phyloP scores from a whole-genome alignment of 2,113 vertebrate species.

The Channa maculata region DNA sequence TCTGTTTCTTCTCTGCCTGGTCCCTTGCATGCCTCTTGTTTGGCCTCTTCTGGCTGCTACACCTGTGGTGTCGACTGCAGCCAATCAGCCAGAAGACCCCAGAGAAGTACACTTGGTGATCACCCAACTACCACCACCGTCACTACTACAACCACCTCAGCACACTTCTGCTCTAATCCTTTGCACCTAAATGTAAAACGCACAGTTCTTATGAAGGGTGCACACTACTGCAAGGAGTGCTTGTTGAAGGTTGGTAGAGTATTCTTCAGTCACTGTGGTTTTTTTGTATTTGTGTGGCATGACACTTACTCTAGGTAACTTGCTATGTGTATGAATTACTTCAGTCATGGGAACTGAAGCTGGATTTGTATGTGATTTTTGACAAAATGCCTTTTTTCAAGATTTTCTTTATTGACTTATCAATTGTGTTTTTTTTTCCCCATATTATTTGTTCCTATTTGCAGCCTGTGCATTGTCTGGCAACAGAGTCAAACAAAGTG shows the following conservation, averaged over 20 bases:
- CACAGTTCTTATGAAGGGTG: conserved; percentile 90
- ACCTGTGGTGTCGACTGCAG: conserved; percentile 86
- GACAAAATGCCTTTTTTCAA: too few species aligned
- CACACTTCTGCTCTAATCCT: conserved; percentile 90
- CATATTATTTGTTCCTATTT: conserved; percentile 24
- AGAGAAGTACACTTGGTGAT: conserved; percentile 83
- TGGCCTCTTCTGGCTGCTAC: conserved; percentile 86
- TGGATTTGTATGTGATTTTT: not conserved
- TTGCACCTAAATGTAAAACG: conserved; percentile 90
- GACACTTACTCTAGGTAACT: conserved; percentile 11
- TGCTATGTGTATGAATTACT: conserved; percentile 3
- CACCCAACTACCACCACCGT: conserved; percentile 70
- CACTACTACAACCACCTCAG: conserved; percentile 81
- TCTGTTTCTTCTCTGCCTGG: conserved; percentile 51
- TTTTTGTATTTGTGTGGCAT: conserved; percentile 21
- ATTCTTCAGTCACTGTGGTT: conserved; percentile 32
- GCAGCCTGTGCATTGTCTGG: conserved; percentile 87
- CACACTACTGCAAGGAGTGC: conserved; percentile 92
- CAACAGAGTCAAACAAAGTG: conserved; percentile 86
- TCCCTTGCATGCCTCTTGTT: conserved; percentile 62
- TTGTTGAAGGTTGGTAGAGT: conserved; percentile 92
- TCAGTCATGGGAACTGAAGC: not conserved
- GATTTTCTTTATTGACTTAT: too few species aligned
- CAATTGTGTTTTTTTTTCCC: not conserved
- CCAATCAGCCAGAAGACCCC: conserved; percentile 83